Base-by-base conservation (phyloP, 1,140 invertebrate genomes). In the Megalopta genalis region DNA sequence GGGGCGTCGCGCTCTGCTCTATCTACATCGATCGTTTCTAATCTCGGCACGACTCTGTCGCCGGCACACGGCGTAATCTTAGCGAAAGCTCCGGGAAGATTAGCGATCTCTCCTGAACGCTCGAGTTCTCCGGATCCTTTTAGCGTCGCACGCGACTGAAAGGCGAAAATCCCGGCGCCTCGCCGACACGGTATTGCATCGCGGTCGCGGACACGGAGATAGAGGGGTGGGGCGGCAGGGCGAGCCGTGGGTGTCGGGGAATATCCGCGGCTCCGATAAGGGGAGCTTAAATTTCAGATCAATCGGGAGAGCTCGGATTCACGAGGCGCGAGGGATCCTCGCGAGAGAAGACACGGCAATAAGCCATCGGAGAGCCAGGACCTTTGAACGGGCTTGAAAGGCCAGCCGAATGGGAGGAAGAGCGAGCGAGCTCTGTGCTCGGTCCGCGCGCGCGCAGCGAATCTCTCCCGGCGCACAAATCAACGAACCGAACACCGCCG, bases 211-310 rank as follows among this genome's bases (percentile, higher is more conserved):
- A n/a, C n/a, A n/a, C n/a, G n/a, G n/a, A n/a, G n/a, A n/a, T n/a
- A n/a, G n/a, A n/a, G n/a, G n/a, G n/a, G n/a, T n/a, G n/a, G n/a
- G 32, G 4, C 32, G 32, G 32, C 32, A 4, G 32, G 32, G 32
- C 1, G 32, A 32, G 32, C 32, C 67, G 75, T 66, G 37, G 66
- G 52, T 62, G 60, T 57, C 42, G 23, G 69, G 42, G 64, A 39
- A 70, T 69, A 67, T 42, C 37, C 25, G 8, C 27, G 39, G 65
- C 64, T 66, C 27, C 32, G 37, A 57, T 68, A 65, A 54, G 57
- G 52, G 42, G 21, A 37, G 77, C 60, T 80, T 64, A 76, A 76
- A 63, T 84, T 59, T 68, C 71, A 42, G 57, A 72, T 74, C 63
- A 14, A 49, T 25, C 57, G 67, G 49, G 52, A 21, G 52, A 27